phyloP scores from a whole-genome alignment of 2,113 vertebrate genomes.

The Ceyx margarethae region DNA sequence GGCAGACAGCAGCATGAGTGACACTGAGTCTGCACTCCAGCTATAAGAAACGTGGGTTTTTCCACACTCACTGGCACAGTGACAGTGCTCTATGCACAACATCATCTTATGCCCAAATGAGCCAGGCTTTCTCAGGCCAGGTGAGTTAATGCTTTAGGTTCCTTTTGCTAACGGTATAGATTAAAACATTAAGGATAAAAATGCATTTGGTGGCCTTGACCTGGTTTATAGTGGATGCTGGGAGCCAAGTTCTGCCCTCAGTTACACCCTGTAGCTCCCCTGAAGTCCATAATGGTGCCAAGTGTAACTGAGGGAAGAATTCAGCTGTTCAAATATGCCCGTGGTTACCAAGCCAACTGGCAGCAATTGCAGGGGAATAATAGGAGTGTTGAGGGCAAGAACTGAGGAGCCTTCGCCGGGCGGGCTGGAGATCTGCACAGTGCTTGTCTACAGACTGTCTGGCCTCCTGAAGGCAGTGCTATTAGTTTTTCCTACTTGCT shows the following conservation, averaged over 20 bases:
- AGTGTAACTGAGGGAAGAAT: slow-evolving; percentile 62
- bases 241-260: slow-evolving; percentile 37
- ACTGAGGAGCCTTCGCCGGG: slow-evolving; percentile 15
- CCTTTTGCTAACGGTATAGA: not conserved
- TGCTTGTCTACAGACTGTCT: slow-evolving; percentile 14
- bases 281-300: not conserved
- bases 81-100: not conserved
- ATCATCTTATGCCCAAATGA: not conserved
- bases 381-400: slow-evolving; percentile 61
- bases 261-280: slow-evolving; percentile 29
- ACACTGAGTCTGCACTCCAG: not conserved
- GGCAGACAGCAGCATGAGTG: not conserved
- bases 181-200: not conserved
- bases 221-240: not conserved
- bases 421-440: not conserved
- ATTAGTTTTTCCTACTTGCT: slow-evolving; percentile 46
- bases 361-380: slow-evolving; percentile 44
- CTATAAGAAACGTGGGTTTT: not conserved
- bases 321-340: slow-evolving; percentile 48
- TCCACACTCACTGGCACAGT: not conserved
- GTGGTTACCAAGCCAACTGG: slow-evolving; percentile 49
- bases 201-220: not conserved
- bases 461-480: slow-evolving; percentile 42
- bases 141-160: not conserved
- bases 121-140: not conserved